These are phyloP conservation scores for Neomorphus geoffroyi DNA, from an alignment of 2,797 vertebrate species.

Conservation along the genomic window DNA sequence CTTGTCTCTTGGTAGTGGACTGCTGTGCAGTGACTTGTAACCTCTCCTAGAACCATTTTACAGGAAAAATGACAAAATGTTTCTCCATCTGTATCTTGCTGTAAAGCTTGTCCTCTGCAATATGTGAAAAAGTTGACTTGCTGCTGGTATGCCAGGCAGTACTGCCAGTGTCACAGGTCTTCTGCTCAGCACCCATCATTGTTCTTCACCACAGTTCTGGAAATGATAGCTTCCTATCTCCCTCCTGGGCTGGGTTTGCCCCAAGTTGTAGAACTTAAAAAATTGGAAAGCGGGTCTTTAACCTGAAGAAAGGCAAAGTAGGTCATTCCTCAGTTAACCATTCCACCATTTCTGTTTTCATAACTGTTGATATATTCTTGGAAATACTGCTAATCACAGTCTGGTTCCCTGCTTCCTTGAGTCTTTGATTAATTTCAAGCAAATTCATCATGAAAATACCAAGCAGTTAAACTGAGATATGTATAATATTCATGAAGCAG, in stretches of 20 bases:
- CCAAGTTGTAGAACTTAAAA: background rate
- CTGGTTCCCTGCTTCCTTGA: background rate
- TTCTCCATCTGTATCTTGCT: background rate
- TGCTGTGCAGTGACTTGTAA: background rate
- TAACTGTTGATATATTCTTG: background rate
- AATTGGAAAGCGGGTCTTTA: background rate
- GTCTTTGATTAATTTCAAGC: background rate
- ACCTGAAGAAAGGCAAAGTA: background rate
- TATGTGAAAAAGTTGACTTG: background rate
- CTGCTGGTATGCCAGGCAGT: background rate
- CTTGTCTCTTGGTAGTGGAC: background rate
- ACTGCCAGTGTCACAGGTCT: background rate
- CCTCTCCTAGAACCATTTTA: background rate
- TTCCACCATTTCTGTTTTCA: background rate
- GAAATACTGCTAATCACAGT: background rate
- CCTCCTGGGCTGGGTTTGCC: background rate
- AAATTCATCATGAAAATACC: background rate
- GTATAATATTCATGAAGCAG: background rate
- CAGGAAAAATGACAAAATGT: background rate
- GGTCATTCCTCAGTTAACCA: background rate
- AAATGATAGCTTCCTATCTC: background rate
- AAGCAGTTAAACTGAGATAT: background rate
- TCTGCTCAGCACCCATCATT: rapidly evolving
- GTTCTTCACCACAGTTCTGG: background rate
- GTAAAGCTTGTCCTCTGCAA: background rate